Conservation (phyloP, 2,888 invertebrate genomes). For the Polydrusus pterygomalis region DNA sequence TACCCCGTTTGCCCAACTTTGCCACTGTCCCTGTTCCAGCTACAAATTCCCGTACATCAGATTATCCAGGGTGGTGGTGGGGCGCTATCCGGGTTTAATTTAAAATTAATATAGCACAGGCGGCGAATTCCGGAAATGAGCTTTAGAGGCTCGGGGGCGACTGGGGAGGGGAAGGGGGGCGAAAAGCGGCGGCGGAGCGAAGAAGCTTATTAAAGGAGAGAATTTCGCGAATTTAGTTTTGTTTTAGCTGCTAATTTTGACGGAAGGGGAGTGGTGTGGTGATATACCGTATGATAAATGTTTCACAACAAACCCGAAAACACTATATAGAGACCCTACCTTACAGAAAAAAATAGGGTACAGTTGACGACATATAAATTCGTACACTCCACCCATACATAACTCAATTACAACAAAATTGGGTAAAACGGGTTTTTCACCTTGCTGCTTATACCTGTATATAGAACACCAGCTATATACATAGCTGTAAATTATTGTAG, state of each 20-base stretch:
- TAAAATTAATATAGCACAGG: slow-evolving; percentile 83
- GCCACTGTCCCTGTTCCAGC: slow-evolving; percentile 45
- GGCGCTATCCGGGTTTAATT: slow-evolving; percentile 79
- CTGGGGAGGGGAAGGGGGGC: slow-evolving; percentile 55
- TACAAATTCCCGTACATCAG: slow-evolving; percentile 58
- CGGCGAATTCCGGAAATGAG: slow-evolving; percentile 81
- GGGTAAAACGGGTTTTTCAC: too few species aligned
- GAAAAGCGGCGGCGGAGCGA: slow-evolving; percentile 47
- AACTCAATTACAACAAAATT: too few species aligned
- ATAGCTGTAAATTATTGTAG: too few species aligned
- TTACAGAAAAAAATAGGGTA: too few species aligned
- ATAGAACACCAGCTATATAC: too few species aligned
- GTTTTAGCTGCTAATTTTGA: slow-evolving; percentile 29
- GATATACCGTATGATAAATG: background rate
- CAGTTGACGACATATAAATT: too few species aligned
- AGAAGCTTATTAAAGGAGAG: slow-evolving; percentile 45
- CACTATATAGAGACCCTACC: too few species aligned
- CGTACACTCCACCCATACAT: too few species aligned
- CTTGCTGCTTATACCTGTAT: too few species aligned
- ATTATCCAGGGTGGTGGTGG: slow-evolving; percentile 57
- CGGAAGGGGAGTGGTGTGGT: slow-evolving; percentile 1
- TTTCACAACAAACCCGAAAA: too few species aligned
- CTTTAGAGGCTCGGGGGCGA: slow-evolving; percentile 74
- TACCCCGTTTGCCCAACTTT: slow-evolving; percentile 7
- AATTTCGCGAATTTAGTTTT: slow-evolving; percentile 41